Base-by-base conservation (phyloP, 1,140 invertebrate genomes). In the Helicoverpa zea region DNA sequence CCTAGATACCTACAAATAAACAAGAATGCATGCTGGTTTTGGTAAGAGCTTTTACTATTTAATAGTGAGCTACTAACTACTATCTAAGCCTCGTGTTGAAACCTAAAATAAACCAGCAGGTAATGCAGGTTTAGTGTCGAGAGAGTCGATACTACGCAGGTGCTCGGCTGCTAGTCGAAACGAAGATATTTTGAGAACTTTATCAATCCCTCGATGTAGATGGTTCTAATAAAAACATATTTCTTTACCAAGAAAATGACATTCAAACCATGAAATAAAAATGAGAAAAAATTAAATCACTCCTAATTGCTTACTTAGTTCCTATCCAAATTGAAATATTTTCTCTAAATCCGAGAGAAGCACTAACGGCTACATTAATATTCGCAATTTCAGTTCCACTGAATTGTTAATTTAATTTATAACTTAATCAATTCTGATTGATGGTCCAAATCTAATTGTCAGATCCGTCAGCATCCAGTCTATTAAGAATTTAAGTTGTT, bases 371-470 rank as follows among this genome's bases (percentile, higher is more conserved):
- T 23, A 49, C 10, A 68, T 68, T 68, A 68, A 49, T 68, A 23
- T 0, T 47, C 64, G 9, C 18, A 43, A 49, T 49, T 7, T 68
- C 64, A 49, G 16, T 68, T 43, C 23, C 64, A 68, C 10, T 68
- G 10, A 49, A 13, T 68, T 68, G n/a, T 49, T 68, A 51, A 68
- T 49, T 68, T 49, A 68, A 16, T 68, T 49, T 68, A 43, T 11
- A 49, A 68, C 16, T 23, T 23, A 49, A 29, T 68, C 43, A 68
- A 49, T 68, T 18, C 11, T 68, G n/a, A 66, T 68, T 68, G 12
- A 10, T 14, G 3, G 49, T 18, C 16, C 16, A 18, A 11, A 18
- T 23, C 43, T 68, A 12, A 49, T 68, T 64, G 30, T 68, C 43
- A 23, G 13, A 68, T 68, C 43, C 43, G 49, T 68, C 43, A 68